Evolutionary conservation across 2,888 invertebrate genomes (phyloP).

Genomic region (Aspidiotus rigidus): DNA sequence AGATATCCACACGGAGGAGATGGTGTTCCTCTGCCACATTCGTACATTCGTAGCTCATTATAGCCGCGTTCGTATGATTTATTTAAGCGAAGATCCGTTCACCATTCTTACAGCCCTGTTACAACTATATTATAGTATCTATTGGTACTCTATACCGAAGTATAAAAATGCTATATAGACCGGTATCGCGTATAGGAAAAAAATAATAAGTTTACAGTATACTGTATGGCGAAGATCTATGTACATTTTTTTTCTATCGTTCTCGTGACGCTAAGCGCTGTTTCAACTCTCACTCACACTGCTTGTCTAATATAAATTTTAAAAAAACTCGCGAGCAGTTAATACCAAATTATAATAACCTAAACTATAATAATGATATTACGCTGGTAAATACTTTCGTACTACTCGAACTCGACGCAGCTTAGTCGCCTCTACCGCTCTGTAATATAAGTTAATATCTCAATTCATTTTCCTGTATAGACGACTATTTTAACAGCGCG

Average conservation of each 20-base stretch:
- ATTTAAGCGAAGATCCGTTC: slow-evolving; percentile 28
- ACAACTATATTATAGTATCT: slow-evolving; percentile 5
- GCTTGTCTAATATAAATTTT: not conserved
- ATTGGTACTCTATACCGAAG: not conserved
- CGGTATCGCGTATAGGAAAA: too few species aligned
- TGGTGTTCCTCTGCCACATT: too few species aligned
- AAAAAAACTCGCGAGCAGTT: not conserved
- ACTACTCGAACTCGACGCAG: not conserved
- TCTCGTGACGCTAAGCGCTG: not conserved
- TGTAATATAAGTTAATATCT: slow-evolving; percentile 3
- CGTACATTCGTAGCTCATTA: not conserved
- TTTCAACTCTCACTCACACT: not conserved
- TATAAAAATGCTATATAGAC: not conserved
- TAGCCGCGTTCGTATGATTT: slow-evolving; percentile 22
- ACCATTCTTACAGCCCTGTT: slow-evolving; percentile 7
- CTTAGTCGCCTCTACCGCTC: not conserved
- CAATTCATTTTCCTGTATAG: not conserved
- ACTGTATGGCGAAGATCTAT: not conserved
- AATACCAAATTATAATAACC: not conserved
- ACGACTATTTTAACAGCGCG: not conserved
- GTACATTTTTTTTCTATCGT: slow-evolving; percentile 7
- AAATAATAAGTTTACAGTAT: too few species aligned
- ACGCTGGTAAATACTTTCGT: not conserved
- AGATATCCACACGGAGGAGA: not conserved
- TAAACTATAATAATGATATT: not conserved